phyloP scores from a whole-genome alignment of 2,113 vertebrate genomes.

The Archilochus colubris region DNA sequence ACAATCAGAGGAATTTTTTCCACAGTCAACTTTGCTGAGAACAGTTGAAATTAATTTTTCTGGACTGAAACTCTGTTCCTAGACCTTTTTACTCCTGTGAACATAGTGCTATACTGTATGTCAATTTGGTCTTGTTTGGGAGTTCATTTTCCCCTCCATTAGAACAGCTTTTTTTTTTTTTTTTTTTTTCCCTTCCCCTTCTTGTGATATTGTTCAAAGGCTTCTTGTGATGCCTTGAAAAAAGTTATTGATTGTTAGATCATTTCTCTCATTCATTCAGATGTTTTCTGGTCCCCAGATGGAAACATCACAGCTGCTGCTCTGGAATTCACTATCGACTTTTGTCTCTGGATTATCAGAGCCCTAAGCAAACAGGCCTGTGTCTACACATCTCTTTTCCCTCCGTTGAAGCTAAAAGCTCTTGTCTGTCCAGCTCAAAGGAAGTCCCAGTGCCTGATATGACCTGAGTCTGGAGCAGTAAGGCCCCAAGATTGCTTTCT shows the following conservation, averaged over 20 bases:
- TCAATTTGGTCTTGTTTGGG: conserved; percentile 66
- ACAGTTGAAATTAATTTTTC: conserved; percentile 6
- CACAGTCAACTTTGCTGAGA: background rate
- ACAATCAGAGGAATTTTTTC: background rate
- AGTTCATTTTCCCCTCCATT: conserved; percentile 65
- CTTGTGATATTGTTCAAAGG: conserved; percentile 74
- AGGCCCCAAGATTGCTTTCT: background rate
- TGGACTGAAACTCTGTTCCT: conserved; percentile 17
- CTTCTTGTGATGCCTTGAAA: conserved; percentile 72
- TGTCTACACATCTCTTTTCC: conserved; percentile 15
- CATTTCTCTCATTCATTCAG: conserved; percentile 73
- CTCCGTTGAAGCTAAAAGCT: background rate
- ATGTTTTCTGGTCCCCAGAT: conserved; percentile 75
- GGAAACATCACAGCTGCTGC: conserved; percentile 68
- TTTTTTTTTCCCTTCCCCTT: background rate
- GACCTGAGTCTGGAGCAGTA: conserved; percentile 12
- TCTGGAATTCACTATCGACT: conserved; percentile 69
- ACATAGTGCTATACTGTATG: conserved; percentile 6
- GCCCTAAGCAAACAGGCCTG: conserved; percentile 36
- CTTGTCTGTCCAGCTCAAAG: conserved; percentile 18
- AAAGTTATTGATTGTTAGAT: conserved; percentile 74
- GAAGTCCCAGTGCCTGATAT: background rate
- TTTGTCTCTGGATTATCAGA: conserved; percentile 68
- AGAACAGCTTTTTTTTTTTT: conserved; percentile 55
- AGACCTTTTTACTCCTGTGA: conserved; percentile 30